Evolutionary conservation across 2,888 invertebrate species (phyloP).

Genomic region (Desoria tigrina): DNA sequence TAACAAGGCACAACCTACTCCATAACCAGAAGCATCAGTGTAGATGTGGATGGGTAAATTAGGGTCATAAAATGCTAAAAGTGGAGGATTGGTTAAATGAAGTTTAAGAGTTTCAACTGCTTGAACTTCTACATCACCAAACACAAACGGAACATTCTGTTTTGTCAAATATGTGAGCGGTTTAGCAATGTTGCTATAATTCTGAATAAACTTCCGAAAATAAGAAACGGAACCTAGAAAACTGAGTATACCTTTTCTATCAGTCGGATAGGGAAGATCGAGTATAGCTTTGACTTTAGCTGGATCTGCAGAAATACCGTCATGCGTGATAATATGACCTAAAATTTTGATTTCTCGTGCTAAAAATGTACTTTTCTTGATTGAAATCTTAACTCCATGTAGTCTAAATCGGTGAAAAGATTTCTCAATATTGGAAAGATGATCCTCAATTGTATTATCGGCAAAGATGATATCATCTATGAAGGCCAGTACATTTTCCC

Average conservation of each 20-base stretch:
- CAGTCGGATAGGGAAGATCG: background rate
- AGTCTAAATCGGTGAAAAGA: conserved; percentile 14
- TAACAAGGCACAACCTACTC: conserved; percentile 10
- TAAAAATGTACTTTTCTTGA: conserved; percentile 1
- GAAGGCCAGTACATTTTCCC: conserved; percentile 14
- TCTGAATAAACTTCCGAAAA: conserved; percentile 13
- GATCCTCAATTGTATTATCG: conserved; percentile 12
- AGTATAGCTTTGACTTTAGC: conserved; percentile 5
- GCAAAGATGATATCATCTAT: conserved; percentile 26
- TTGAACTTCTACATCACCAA: background rate
- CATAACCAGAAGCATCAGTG: conserved; percentile 11
- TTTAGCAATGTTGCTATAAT: background rate
- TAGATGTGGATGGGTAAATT: conserved; percentile 4
- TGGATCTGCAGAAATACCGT: conserved; percentile 15
- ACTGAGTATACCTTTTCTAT: background rate
- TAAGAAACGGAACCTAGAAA: conserved; percentile 12
- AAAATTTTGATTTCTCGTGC: conserved; percentile 4
- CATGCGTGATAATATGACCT: conserved; percentile 17
- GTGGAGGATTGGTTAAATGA: background rate
- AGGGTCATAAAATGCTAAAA: background rate
- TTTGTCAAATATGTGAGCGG: conserved; percentile 7
- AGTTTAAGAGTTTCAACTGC: conserved; percentile 2
- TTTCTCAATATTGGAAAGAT: background rate
- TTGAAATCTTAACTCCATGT: conserved; percentile 16
- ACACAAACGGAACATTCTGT: background rate